Conservation (phyloP, 35 echinoderm and acorn worm genomes). For the Lytechinus pictus region DNA sequence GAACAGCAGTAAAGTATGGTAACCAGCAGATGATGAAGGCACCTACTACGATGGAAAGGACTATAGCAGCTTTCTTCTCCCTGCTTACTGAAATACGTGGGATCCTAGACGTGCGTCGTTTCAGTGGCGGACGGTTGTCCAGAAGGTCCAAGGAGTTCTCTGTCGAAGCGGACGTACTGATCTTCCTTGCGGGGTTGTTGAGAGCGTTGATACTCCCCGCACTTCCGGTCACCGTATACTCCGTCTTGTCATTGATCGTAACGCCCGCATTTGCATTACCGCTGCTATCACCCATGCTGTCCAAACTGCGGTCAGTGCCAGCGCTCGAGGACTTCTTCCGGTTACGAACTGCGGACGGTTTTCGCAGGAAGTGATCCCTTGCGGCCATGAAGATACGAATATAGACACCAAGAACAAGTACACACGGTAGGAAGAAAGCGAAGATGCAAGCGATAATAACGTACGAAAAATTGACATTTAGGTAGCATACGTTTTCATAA, state of each 20-base stretch:
- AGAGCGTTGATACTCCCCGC: not conserved
- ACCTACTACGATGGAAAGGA: slow-evolving; percentile 75
- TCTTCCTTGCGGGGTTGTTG: not conserved
- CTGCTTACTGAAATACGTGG: slow-evolving; percentile 50
- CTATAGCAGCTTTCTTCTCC: slow-evolving; percentile 70
- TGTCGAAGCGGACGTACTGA: slow-evolving; percentile 4
- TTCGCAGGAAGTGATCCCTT: slow-evolving; percentile 31
- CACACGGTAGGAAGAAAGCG: slow-evolving; percentile 77
- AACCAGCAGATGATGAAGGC: slow-evolving; percentile 88
- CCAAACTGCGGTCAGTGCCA: slow-evolving; percentile 62
- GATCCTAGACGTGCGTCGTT: slow-evolving; percentile 33
- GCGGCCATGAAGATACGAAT: slow-evolving; percentile 67
- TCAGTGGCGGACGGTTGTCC: not conserved
- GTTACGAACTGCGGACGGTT: slow-evolving; percentile 58
- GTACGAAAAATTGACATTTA: slow-evolving; percentile 17
- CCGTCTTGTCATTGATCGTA: slow-evolving; percentile 25
- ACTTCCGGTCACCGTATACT: not conserved
- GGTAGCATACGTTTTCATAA: slow-evolving; percentile 10
- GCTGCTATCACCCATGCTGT: slow-evolving; percentile 67
- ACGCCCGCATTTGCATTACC: slow-evolving; percentile 73
- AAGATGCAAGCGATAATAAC: slow-evolving; percentile 40
- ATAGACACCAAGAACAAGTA: slow-evolving; percentile 69
- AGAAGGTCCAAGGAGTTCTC: slow-evolving; percentile 24
- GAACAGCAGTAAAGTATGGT: slow-evolving; percentile 73
- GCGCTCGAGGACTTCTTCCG: slow-evolving; percentile 42